Conservation (phyloP, 2,888 invertebrate genomes). For the Eucera pruinosa region DNA sequence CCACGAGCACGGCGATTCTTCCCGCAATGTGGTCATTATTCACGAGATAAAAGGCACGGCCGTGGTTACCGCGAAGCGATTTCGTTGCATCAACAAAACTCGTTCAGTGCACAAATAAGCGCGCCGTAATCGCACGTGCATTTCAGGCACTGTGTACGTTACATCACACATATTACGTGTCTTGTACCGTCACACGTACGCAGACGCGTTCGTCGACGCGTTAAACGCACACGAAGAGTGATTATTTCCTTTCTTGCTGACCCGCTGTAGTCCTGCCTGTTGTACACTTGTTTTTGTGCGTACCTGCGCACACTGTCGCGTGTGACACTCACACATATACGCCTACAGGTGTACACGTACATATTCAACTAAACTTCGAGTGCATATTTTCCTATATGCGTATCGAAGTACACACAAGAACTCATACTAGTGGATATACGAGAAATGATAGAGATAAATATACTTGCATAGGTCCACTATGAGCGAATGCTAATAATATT, state of each 20-base stretch:
- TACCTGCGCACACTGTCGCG: conserved; percentile 7
- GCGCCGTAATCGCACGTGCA: conserved; percentile 43
- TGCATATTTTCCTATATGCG: conserved; percentile 4
- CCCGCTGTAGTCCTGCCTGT: conserved; percentile 44
- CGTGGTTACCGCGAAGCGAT: conserved; percentile 37
- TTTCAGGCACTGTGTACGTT: conserved; percentile 33
- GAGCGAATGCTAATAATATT: conserved; percentile 81
- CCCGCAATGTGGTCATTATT: conserved; percentile 40
- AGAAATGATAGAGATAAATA: conserved; percentile 48
- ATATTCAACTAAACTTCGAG: background rate
- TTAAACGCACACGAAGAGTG: conserved; percentile 58
- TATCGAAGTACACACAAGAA: background rate
- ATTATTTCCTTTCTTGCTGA: conserved; percentile 68
- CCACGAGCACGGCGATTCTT: conserved; percentile 14
- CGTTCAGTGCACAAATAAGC: conserved; percentile 49
- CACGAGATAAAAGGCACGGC: conserved; percentile 34
- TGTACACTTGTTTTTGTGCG: conserved; percentile 50
- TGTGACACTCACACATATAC: background rate
- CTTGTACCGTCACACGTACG: conserved; percentile 17
- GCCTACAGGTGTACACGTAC: background rate
- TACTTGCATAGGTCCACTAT: conserved; percentile 45
- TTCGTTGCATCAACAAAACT: conserved; percentile 55
- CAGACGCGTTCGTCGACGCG: conserved; percentile 52
- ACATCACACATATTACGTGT: conserved; percentile 57
- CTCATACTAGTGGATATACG: conserved; percentile 18